Evolutionary conservation across 1,140 invertebrate species (phyloP).

Genomic region (Drosophila sturtevanti): DNA sequence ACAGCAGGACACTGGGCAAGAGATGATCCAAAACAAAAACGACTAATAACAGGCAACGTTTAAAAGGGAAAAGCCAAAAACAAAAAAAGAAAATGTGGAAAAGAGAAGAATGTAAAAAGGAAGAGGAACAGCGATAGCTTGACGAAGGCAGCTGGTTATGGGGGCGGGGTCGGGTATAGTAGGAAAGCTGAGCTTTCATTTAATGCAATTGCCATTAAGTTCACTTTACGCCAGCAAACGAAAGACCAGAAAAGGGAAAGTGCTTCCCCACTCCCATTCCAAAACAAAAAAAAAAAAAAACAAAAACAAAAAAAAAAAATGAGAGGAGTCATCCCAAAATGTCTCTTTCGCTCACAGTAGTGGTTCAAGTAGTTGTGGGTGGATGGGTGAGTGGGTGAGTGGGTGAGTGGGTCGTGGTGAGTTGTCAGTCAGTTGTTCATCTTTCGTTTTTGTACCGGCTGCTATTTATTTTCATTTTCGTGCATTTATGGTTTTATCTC

Average conservation of each 20-base stretch:
- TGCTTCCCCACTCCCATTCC: not conserved
- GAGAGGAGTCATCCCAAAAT: no score
- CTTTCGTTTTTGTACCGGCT: slow-evolving; percentile 45
- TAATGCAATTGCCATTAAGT: slow-evolving; percentile 70
- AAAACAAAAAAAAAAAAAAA: not conserved
- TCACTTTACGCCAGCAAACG: slow-evolving; percentile 60
- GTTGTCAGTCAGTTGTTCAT: not conserved
- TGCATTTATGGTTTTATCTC: slow-evolving; percentile 76
- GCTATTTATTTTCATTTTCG: slow-evolving; percentile 80
- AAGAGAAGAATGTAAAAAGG: no score
- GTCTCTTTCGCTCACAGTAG: slow-evolving; percentile 8
- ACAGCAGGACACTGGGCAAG: slow-evolving; percentile 13
- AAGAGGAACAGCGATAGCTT: not conserved
- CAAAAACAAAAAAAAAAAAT: no score
- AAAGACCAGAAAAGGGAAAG: slow-evolving; percentile 42
- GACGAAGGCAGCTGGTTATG: not conserved
- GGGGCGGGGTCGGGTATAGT: not conserved
- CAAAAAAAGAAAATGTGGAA: no score
- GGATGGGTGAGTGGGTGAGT: not conserved
- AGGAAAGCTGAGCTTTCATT: slow-evolving; percentile 36
- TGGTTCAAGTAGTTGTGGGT: not conserved
- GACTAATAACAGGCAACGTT: slow-evolving; percentile 60
- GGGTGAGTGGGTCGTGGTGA: no score
- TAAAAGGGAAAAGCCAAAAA: slow-evolving; percentile 29
- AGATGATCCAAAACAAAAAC: slow-evolving; percentile 31